Evolutionary conservation across 2,113 vertebrate genomes (phyloP).

Genomic region (Egretta garzetta): DNA sequence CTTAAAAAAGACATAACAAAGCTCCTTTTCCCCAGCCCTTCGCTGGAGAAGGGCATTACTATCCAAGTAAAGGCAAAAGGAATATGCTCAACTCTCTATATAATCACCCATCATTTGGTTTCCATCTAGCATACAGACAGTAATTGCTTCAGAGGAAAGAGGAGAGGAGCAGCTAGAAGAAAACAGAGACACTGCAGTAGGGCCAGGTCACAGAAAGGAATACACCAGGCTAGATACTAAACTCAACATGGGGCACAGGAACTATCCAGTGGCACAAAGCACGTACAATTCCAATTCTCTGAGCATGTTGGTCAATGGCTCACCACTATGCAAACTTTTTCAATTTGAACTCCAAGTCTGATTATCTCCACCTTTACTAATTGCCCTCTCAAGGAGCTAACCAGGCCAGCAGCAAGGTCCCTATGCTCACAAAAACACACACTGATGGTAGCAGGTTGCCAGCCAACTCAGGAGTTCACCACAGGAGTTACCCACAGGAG

Average conservation of each 20-base stretch:
- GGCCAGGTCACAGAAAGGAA: background rate
- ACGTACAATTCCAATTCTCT: background rate
- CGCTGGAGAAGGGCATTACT: accelerated
- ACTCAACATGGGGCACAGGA: background rate
- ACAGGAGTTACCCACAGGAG: background rate
- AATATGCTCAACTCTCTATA: background rate
- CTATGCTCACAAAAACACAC: background rate
- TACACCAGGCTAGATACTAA: background rate
- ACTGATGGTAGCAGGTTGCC: background rate
- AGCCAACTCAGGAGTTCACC: background rate
- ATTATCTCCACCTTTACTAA: background rate
- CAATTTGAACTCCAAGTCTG: background rate
- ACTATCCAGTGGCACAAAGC: background rate
- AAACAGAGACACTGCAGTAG: too few relatives aligned
- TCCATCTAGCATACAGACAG: background rate
- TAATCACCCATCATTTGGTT: too few relatives aligned
- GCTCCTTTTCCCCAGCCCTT: background rate
- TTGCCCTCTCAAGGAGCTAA: background rate
- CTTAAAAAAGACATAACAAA: background rate
- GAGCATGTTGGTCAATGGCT: background rate
- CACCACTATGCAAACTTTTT: background rate
- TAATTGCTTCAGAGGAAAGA: background rate
- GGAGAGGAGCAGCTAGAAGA: background rate
- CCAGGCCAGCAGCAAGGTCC: background rate
- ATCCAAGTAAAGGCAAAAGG: background rate